Evolutionary conservation across 1,140 invertebrate species (phyloP).

Genomic region (Tetragnatha versicolor): DNA sequence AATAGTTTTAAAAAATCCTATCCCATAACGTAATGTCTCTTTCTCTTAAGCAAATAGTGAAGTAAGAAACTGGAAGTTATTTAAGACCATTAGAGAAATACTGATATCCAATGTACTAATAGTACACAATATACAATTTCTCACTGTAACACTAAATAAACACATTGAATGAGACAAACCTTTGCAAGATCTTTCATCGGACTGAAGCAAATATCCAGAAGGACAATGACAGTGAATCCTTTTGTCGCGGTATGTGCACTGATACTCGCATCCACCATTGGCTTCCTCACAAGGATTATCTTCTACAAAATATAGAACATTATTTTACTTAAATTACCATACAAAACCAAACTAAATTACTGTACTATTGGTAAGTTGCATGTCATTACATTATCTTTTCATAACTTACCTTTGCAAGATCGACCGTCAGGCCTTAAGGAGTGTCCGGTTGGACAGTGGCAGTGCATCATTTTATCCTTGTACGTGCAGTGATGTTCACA

Average conservation of each 20-base stretch:
- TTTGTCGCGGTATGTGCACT: constrained; percentile 9
- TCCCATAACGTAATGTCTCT: too few relatives aligned
- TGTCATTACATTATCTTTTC: neutral
- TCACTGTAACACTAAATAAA: too few relatives aligned
- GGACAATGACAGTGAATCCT: neutral
- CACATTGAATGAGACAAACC: too few relatives aligned
- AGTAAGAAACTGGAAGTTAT: too few relatives aligned
- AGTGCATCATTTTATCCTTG: neutral
- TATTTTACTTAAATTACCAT: too few relatives aligned
- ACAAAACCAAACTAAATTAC: too few relatives aligned
- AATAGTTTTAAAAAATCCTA: too few relatives aligned
- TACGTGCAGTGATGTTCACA: constrained; percentile 44
- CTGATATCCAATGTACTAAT: too few relatives aligned
- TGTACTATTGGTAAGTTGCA: neutral
- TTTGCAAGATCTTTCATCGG: constrained; percentile 35
- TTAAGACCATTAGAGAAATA: too few relatives aligned
- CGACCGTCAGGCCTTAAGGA: neutral
- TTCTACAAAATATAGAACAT: neutral
- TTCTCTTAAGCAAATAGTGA: too few relatives aligned
- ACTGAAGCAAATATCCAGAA: neutral
- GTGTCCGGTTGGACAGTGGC: neutral
- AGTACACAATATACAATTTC: too few relatives aligned
- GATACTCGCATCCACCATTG: constrained; percentile 52
- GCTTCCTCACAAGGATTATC: constrained; percentile 26
- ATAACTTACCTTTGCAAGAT: neutral